Conservation (phyloP, 2,888 invertebrate species). For the Epinotia bilunana region DNA sequence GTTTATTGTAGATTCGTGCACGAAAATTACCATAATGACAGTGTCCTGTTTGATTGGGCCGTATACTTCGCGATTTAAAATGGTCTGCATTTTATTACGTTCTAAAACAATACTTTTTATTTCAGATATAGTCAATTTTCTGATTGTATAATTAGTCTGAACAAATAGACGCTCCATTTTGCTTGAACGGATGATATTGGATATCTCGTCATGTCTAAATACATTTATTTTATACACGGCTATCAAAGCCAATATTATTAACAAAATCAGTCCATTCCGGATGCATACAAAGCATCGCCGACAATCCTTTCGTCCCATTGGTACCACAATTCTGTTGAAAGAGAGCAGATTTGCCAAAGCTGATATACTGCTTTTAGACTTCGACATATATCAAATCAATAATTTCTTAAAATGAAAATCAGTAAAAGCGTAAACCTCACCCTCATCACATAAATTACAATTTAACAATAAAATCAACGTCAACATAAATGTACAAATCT, state of each 20-base stretch:
- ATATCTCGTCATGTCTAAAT: slow-evolving; percentile 13
- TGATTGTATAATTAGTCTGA: slow-evolving; percentile 5
- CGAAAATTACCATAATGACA: slow-evolving; percentile 60
- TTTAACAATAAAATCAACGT: background rate
- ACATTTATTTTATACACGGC: slow-evolving; percentile 2
- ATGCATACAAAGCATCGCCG: slow-evolving; percentile 5
- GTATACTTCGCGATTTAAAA: slow-evolving; percentile 57
- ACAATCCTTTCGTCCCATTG: slow-evolving; percentile 12
- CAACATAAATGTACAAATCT: background rate
- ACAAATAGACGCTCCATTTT: slow-evolving; percentile 31
- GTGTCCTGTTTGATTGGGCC: slow-evolving; percentile 56
- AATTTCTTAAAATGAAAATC: background rate
- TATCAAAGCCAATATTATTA: slow-evolving; percentile 26
- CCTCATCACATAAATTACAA: background rate
- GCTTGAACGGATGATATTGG: slow-evolving; percentile 22
- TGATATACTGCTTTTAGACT: background rate
- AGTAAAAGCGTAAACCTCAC: background rate
- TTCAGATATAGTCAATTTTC: slow-evolving; percentile 14
- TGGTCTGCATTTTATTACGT: slow-evolving; percentile 51
- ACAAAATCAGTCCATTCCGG: slow-evolving; percentile 12
- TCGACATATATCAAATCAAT: background rate
- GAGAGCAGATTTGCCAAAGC: background rate
- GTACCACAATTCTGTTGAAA: background rate
- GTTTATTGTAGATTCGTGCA: slow-evolving; percentile 54
- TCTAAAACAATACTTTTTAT: slow-evolving; percentile 14